Evolutionary conservation across 1,140 invertebrate species (phyloP), one percentile per base, ranked within the genome.

Genomic region (Dendrolimus kikuchii): DNA sequence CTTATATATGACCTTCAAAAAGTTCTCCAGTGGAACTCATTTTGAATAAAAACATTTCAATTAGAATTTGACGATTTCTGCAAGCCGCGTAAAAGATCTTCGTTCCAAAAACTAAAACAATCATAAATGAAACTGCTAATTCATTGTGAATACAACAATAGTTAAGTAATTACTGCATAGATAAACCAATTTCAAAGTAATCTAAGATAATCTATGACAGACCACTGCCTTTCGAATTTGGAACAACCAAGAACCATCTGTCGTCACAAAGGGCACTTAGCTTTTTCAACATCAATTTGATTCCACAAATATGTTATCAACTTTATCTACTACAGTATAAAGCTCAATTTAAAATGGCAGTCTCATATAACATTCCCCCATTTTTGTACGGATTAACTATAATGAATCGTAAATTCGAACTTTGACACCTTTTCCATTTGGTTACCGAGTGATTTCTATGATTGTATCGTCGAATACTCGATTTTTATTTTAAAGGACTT

Each of bases 371-470:
- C 39, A 45, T 60, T 58, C 67, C 81, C 81, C 74, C 67, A 60
- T 76, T 78, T 76, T 78, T 71, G 73, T 72, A 63, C 64, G 77
- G 81, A 84, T 86, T 86, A 84, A 77, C 74, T 82, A 86, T 86
- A 86, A 86, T 83, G 82, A 86, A 81, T 86, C 77, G 81, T 86
- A 86, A 86, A 86, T 86, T 82, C 78, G 81, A 86, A 84, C 83
- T 86, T 86, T 86, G 80, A 84, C 83, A 86, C 83, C 83, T 86
- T 81, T 86, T 83, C 81, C 77, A 84, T 84, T 84, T 81, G 71
- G 73, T 76, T 74, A 77, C 23, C 64, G 68, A 68, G 71, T 68
- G 70, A 73, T 77, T 80, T 75, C 72, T 75, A 72, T 74, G 67
- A 81, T 71, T 80, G 74, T 76, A 58, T 62, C 45, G 48, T 45